Evolutionary conservation across 2,888 invertebrate species (phyloP).

Genomic region (Priocnemis perturbator): DNA sequence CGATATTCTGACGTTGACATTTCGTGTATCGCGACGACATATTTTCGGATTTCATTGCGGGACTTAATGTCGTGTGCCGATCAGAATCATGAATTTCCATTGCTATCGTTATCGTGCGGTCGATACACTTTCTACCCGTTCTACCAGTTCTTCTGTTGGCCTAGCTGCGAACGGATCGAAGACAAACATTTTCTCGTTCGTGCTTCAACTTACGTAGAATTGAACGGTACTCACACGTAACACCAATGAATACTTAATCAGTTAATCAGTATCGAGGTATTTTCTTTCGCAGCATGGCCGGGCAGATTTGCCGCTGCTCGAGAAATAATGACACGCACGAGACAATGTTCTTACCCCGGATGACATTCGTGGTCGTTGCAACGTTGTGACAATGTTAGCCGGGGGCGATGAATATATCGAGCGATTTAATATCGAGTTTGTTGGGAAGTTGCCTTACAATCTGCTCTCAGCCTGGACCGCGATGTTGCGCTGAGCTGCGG

Average conservation of each 20-base stretch:
- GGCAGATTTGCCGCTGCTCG: too few relatives aligned
- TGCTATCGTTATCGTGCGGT: neutral
- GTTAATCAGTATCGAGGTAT: too few relatives aligned
- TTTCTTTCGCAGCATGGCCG: too few relatives aligned
- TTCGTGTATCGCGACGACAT: constrained; percentile 56
- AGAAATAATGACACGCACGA: too few relatives aligned
- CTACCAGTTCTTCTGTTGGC: too few relatives aligned
- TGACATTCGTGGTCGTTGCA: too few relatives aligned
- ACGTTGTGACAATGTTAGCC: neutral
- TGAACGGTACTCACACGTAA: too few relatives aligned
- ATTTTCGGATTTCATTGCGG: constrained; percentile 34
- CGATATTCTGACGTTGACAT: constrained; percentile 53
- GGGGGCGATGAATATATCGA: constrained; percentile 32
- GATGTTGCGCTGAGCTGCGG: constrained; percentile 26
- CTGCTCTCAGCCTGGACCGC: constrained; percentile 47
- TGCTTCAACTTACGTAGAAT: too few relatives aligned
- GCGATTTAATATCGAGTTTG: constrained; percentile 64
- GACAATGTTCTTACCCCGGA: too few relatives aligned
- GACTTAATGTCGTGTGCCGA: constrained; percentile 14
- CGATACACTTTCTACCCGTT: too few relatives aligned
- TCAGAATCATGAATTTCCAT: constrained; percentile 37
- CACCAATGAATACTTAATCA: too few relatives aligned
- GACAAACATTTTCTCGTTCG: neutral
- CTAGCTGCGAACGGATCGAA: neutral
- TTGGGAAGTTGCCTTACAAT: constrained; percentile 62